Evolutionary conservation across 2,888 invertebrate species (phyloP).

Genomic region (Catocala fraxini): DNA sequence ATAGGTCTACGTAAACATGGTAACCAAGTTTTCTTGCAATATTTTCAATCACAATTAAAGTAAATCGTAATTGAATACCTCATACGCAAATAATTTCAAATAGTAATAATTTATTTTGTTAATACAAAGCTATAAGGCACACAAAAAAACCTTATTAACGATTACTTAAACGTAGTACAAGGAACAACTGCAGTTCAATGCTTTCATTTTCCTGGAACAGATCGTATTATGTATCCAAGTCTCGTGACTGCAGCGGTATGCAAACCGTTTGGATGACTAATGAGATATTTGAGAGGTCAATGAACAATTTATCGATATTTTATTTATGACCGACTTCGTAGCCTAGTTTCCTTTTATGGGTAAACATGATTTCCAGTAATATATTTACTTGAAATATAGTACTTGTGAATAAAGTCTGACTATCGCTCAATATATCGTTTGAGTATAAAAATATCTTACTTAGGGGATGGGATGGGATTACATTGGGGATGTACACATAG

Average conservation of each 20-base stretch:
- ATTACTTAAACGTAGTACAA: background rate
- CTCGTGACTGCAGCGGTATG: slow-evolving; percentile 1
- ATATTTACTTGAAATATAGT: background rate
- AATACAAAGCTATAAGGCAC: too few species aligned
- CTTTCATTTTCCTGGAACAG: slow-evolving; percentile 3
- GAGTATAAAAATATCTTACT: background rate
- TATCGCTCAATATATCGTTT: background rate
- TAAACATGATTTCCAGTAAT: background rate
- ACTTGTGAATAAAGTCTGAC: background rate
- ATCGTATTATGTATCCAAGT: slow-evolving; percentile 2
- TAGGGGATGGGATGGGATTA: too few species aligned
- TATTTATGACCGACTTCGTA: background rate
- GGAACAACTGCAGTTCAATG: slow-evolving; percentile 6
- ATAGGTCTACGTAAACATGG: too few species aligned
- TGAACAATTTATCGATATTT: slow-evolving; percentile 5
- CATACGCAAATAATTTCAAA: too few species aligned
- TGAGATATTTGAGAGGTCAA: slow-evolving; percentile 9
- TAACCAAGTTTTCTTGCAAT: too few species aligned
- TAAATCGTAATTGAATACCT: too few species aligned
- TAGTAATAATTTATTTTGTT: too few species aligned
- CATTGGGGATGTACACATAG: background rate
- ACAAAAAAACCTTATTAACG: background rate
- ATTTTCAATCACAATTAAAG: too few species aligned
- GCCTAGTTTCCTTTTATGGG: slow-evolving; percentile 2
- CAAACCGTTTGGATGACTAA: slow-evolving; percentile 9